Evolutionary conservation across 2,113 vertebrate genomes (phyloP), one percentile per base, ranked within the genome.

Genomic region (Phyllostomus hastatus): DNA sequence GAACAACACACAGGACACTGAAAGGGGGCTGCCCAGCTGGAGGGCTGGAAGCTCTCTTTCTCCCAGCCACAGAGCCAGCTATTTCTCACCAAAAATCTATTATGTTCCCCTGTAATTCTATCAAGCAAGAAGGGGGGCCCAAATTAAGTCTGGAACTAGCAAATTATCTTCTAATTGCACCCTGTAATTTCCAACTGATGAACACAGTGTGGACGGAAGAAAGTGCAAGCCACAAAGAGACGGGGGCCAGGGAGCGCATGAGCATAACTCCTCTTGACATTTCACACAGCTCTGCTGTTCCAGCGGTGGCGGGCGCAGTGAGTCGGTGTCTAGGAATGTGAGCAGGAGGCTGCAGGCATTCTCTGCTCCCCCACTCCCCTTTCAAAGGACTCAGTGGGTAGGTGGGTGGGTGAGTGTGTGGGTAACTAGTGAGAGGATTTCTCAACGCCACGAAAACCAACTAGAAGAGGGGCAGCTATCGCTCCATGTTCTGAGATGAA

Each of bases 301-400:
- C 98, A 97, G 97, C 88, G 92, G 98, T 91, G 94, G 97, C 97
- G 86, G 97, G 90, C 82, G 75, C 98, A 96, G 97, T 98, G 98
- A 98, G 98, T 98, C 97, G 98, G 97, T 96, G 98, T 98, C 98
- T 98, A 98, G 98, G 98, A 99, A 99, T 98, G 98, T 0, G 61
- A 96, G 92, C 93, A 91, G 97, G 57, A 97, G 96, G 96, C 97
- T 97, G 96, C 64, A 35, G 94, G 85, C 85, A 2, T 59, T 95
- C 95, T 93, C 93, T 7, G 57, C 85, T 91, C 80, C 92, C 92
- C 88, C 20, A 84, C 90, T 90, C 87, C 76, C 41, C 64, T 76
- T 54, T 91, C 95, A 97, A 80, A 97, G 91, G 82, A 83, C 92
- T 79, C 31, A 1, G 76, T 84, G 78, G 90, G 90, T 92, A 90